phyloP scores from a whole-genome alignment of 2,113 vertebrate species.

The Bucco capensis region DNA sequence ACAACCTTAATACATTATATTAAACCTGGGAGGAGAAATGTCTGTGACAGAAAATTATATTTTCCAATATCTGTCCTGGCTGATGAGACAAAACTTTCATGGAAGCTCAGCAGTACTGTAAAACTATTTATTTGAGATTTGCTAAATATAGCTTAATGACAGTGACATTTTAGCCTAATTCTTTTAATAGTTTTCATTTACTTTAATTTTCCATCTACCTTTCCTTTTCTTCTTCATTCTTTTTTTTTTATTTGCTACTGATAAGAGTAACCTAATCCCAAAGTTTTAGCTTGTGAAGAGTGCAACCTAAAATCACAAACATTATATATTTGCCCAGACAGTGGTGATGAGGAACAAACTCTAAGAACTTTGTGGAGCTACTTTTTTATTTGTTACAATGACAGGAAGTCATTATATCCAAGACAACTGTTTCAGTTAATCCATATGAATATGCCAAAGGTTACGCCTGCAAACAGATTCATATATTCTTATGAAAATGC shows the following conservation, averaged over 20 bases:
- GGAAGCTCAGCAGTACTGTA: not conserved
- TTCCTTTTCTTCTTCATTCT: conserved; percentile 27
- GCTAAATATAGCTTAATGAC: conserved; percentile 69
- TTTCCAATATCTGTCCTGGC: not conserved
- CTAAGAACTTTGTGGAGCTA: conserved; percentile 41
- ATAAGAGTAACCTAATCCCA: not conserved
- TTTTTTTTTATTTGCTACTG: conserved; percentile 50
- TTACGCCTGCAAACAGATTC: conserved; percentile 65
- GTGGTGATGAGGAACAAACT: not conserved
- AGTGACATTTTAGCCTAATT: conserved; percentile 70
- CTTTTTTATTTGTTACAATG: conserved; percentile 71
- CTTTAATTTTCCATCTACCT: conserved; percentile 33
- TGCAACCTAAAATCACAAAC: conserved; percentile 29
- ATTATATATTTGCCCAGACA: conserved; percentile 4
- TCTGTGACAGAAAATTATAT: not conserved
- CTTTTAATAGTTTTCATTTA: conserved; percentile 67
- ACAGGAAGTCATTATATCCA: conserved; percentile 55
- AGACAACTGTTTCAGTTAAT: conserved; percentile 42
- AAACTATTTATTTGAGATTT: conserved; percentile 62
- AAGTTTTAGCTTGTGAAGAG: conserved; percentile 1
- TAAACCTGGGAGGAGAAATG: not conserved
- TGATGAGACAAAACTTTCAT: not conserved
- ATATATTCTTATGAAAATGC: conserved; percentile 65
- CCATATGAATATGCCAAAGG: conserved; percentile 61
- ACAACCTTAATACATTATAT: not conserved